Evolutionary conservation across 2,113 vertebrate genomes (phyloP), one percentile per base, ranked within the genome.

Genomic region (Oryzias curvinotus): DNA sequence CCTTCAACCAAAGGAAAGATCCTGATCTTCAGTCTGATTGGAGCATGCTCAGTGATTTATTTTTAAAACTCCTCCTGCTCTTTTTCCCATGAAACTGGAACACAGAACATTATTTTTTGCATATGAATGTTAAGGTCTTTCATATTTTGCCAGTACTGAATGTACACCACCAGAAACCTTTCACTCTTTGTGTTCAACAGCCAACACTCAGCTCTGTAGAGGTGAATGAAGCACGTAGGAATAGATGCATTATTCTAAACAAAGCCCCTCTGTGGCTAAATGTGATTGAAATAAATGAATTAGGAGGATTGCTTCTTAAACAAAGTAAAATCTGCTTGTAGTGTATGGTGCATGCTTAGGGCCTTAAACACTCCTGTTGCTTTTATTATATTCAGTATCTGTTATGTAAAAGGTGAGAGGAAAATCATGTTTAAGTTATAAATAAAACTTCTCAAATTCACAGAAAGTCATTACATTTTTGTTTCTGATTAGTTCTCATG

Each of bases 1-100:
- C 48, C 43, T 14, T 47, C 57, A 48, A 58, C 77, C 82, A 84
- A 83, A 84, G 82, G 62, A 77, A 71, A 44, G n/a, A 61, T 64
- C 52, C 18, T 25, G 18, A 14, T 51, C 18, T 64, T 48, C 36
- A 15, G 2, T 43, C 59, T 59, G 25, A 72, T 74, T 51, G 62
- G 55, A 74, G 63, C 6, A 63, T 44, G 47, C 23, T 23, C 21
- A 62, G 57, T 25, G 21, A 1, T 60, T 14, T 53, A 18, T 28
- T 60, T 68, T 62, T 14, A 25, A 21, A 61, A 52, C 61, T 19
- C 18, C 30, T 54, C 15, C 50, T 51, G 21, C 23, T 19, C 12
- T 28, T 15, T 42, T 53, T 57, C 19, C 44, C 44, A 43, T 55
- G 13, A 52, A 53, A n/a, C 17, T 68, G 30, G 48, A 52, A 44